Conservation (phyloP, 2,888 invertebrate species). For the Carterocephalus palaemon region DNA sequence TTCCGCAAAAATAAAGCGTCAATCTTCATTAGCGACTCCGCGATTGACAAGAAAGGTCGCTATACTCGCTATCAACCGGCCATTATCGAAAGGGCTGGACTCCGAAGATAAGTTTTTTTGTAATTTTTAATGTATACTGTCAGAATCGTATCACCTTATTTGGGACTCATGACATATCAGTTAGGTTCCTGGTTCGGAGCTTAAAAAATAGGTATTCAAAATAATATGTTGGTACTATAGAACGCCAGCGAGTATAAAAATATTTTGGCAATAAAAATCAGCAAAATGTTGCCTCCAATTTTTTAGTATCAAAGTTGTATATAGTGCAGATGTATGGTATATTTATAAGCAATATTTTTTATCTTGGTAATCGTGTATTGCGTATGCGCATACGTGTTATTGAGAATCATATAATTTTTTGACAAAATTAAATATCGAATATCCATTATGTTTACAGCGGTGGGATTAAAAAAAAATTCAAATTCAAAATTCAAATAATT, state of each 20-base stretch:
- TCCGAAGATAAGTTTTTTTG: slow-evolving; percentile 42
- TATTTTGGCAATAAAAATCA: no score
- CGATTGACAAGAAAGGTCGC: slow-evolving; percentile 59
- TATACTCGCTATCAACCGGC: slow-evolving; percentile 43
- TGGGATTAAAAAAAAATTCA: no score
- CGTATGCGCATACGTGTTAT: no score
- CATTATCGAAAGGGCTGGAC: slow-evolving; percentile 50
- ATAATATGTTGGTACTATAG: slow-evolving; percentile 1
- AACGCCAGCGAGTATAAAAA: no score
- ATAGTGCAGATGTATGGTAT: no score
- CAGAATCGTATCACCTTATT: slow-evolving; percentile 49
- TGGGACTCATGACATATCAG: slow-evolving; percentile 46
- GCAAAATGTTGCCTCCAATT: no score
- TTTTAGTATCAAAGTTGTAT: not conserved
- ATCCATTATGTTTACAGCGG: no score
- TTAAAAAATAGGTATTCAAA: slow-evolving; percentile 13
- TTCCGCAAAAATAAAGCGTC: slow-evolving; percentile 37
- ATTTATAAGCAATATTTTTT: no score
- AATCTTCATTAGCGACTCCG: slow-evolving; percentile 51
- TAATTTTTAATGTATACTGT: slow-evolving; percentile 45
- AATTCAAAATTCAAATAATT: no score
- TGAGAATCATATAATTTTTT: no score
- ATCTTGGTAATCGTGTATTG: no score
- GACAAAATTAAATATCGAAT: no score
- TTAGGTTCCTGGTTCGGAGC: slow-evolving; percentile 36